Conservation (phyloP, 2,113 vertebrate genomes). For the Siniperca knerii region DNA sequence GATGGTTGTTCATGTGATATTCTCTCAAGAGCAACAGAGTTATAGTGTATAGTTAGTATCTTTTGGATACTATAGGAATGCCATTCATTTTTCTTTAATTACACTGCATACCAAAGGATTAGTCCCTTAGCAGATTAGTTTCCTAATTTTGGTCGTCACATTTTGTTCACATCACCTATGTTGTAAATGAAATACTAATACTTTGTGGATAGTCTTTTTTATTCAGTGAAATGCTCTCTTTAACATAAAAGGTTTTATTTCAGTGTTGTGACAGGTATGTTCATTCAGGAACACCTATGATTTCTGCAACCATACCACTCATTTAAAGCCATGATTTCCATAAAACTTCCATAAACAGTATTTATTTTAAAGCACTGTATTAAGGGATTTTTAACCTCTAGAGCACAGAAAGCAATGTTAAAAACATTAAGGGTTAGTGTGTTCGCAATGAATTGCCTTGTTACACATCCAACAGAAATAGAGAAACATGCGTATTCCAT, state of each 20-base stretch:
- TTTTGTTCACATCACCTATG: background rate
- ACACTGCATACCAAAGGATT: slow-evolving; percentile 33
- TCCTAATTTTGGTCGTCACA: background rate
- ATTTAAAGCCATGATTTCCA: background rate
- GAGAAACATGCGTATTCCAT: background rate
- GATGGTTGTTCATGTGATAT: background rate
- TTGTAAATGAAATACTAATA: slow-evolving; percentile 19
- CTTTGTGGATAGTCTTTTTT: slow-evolving; percentile 10
- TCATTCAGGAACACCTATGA: background rate
- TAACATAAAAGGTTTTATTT: background rate
- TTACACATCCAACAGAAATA: background rate
- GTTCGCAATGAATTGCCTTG: background rate
- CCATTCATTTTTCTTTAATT: slow-evolving; percentile 4
- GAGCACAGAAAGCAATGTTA: background rate
- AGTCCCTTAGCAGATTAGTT: background rate
- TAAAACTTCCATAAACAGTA: background rate
- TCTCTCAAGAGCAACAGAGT: slow-evolving; percentile 10
- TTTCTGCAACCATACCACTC: background rate
- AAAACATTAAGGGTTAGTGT: background rate
- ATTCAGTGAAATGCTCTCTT: background rate
- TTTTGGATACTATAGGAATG: slow-evolving; percentile 12
- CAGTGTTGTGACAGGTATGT: background rate
- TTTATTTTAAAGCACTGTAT: slow-evolving; percentile 20
- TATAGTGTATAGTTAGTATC: background rate
- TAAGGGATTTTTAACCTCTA: background rate